Conservation (phyloP, 2,797 vertebrate species). For the Tarsius wallacei region DNA sequence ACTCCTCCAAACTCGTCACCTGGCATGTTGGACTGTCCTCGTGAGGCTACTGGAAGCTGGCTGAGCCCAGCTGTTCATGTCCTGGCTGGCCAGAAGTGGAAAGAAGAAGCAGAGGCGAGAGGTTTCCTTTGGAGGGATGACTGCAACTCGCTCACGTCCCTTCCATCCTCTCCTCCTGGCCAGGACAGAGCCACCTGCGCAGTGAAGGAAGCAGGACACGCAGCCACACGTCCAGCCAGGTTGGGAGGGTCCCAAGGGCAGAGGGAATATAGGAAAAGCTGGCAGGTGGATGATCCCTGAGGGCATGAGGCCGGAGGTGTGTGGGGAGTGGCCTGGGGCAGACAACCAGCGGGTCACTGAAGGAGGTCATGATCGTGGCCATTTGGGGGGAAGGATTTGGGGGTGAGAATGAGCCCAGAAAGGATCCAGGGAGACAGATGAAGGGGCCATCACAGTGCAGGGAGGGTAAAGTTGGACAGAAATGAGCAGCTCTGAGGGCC, state of each 20-base stretch:
- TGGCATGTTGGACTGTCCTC: rapidly evolving
- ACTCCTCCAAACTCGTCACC: background rate
- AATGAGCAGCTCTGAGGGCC: background rate
- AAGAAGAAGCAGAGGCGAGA: background rate
- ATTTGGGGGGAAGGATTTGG: background rate
- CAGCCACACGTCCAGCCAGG: rapidly evolving
- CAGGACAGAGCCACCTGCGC: too few species aligned
- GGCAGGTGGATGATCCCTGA: rapidly evolving
- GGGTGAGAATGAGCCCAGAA: too few species aligned
- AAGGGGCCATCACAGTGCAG: rapidly evolving
- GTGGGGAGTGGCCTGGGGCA: too few species aligned
- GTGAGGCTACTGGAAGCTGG: background rate
- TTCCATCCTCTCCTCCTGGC: rapidly evolving
- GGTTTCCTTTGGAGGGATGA: too few species aligned
- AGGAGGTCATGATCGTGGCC: background rate
- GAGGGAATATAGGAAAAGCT: too few species aligned
- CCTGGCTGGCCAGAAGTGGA: rapidly evolving
- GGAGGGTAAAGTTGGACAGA: rapidly evolving
- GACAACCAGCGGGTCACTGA: rapidly evolving
- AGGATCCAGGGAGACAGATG: background rate
- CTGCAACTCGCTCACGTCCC: background rate
- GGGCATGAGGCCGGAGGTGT: background rate
- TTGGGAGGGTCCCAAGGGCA: background rate
- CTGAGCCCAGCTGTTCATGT: rapidly evolving
- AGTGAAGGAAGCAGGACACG: background rate